Percentiles rank a stretch among this genome's conserved stretches.
Conservation (phyloP, 92 coral and sea anemone genomes). For the Plumapathes pennacea region DNA sequence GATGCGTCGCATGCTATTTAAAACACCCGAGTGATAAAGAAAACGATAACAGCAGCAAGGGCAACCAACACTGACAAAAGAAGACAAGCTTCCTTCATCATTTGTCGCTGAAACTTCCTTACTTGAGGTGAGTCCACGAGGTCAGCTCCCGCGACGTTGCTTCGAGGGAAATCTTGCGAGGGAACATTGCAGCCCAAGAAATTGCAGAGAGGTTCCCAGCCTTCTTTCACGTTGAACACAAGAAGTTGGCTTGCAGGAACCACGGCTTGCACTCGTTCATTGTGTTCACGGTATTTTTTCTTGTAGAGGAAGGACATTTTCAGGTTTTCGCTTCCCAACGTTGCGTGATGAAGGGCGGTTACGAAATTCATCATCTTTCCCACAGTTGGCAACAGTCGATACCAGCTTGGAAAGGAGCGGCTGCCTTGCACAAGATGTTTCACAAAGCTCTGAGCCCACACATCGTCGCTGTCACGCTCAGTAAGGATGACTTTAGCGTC, state of each 20-base stretch:
- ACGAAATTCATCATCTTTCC: too few relatives aligned
- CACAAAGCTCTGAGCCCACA: slow-evolving; percentile 13
- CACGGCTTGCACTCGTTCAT: slow-evolving; percentile 9
- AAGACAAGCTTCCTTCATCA: too few relatives aligned
- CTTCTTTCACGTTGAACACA: slow-evolving; percentile 5
- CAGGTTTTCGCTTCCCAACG: neutral
- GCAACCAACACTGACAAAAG: too few relatives aligned
- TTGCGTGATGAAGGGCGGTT: too few relatives aligned
- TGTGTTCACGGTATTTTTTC: slow-evolving; percentile 14
- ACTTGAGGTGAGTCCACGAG: slow-evolving; percentile 1
- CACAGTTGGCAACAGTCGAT: too few relatives aligned
- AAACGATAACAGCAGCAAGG: too few relatives aligned
- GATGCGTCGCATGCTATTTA: too few relatives aligned
- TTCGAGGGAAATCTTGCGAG: slow-evolving; percentile 1
- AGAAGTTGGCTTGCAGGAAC: slow-evolving; percentile 4
- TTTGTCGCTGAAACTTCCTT: neutral
- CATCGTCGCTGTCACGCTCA: slow-evolving; percentile 19
- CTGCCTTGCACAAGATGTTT: slow-evolving; percentile 10
- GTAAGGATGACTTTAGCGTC: slow-evolving; percentile 12
- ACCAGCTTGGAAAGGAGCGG: too few relatives aligned
- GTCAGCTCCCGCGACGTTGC: slow-evolving; percentile 1
- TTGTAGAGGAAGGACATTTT: neutral
- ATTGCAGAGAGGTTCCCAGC: slow-evolving; percentile 16
- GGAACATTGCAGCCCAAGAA: slow-evolving; percentile 8
- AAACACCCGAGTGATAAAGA: too few relatives aligned